Percentiles rank a stretch among this genome's conserved stretches.
Evolutionary conservation across 1,140 invertebrate genomes (phyloP).

Genomic region (Drosophila athabasca): DNA sequence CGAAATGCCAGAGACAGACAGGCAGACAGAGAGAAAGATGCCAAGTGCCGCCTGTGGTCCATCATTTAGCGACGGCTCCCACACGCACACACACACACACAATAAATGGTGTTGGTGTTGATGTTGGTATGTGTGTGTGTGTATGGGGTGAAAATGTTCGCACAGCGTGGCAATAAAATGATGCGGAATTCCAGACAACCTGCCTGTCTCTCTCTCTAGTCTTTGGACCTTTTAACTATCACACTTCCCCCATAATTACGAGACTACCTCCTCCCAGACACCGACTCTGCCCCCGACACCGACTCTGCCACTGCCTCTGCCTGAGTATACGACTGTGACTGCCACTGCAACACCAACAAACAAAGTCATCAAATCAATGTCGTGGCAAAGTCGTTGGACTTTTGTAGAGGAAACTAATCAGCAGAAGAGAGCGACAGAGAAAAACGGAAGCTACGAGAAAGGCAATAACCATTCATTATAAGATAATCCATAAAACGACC

Average conservation of each 20-base stretch:
- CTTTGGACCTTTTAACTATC: constrained; percentile 29
- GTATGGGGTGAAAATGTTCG: constrained; percentile 31
- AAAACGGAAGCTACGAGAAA: constrained; percentile 48
- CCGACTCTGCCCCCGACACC: too few relatives aligned
- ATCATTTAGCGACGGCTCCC: constrained; percentile 13
- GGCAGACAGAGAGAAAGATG: constrained; percentile 26
- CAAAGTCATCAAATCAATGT: constrained; percentile 34
- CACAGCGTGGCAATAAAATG: constrained; percentile 33
- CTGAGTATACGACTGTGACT: neutral
- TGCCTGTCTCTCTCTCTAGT: neutral
- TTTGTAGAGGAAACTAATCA: constrained; percentile 33
- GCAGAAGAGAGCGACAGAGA: constrained; percentile 24
- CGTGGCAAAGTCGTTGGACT: constrained; percentile 16
- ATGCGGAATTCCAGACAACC: constrained; percentile 37
- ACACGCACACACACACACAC: constrained; percentile 2
- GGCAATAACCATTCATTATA: constrained; percentile 38
- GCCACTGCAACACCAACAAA: constrained; percentile 16
- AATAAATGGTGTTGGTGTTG: constrained; percentile 11
- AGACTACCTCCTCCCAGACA: neutral
- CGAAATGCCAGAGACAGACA: constrained; percentile 27
- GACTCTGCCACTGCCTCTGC: too few relatives aligned
- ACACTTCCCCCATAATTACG: constrained; percentile 45
- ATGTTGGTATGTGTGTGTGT: too few relatives aligned
- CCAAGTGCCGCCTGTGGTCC: constrained; percentile 29
- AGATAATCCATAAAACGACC: constrained; percentile 42